Percentiles rank a stretch among this genome's conserved stretches.
Conservation (phyloP, 2,113 vertebrate species). For the Forbesichthys papilliferus region DNA sequence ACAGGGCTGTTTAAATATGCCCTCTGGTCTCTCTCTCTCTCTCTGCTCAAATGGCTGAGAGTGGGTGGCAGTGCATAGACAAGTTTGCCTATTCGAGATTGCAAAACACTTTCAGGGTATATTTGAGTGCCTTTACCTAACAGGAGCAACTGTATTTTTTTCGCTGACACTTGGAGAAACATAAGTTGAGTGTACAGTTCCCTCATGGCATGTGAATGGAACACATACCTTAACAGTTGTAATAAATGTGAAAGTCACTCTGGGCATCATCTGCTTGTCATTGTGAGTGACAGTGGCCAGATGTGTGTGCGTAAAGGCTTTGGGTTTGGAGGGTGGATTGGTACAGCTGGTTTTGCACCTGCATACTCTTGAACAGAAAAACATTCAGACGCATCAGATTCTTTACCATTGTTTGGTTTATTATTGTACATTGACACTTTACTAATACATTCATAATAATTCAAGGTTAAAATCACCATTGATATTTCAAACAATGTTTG, state of each 20-base stretch:
- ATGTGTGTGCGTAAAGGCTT: slow-evolving; percentile 4
- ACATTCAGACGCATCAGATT: slow-evolving; percentile 29
- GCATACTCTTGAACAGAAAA: slow-evolving; percentile 11
- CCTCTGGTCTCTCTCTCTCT: slow-evolving; percentile 49
- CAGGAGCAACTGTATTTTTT: slow-evolving; percentile 25
- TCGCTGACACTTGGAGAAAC: slow-evolving; percentile 13
- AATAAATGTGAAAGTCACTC: slow-evolving; percentile 42
- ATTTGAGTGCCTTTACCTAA: slow-evolving; percentile 45
- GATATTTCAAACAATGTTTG: slow-evolving; percentile 19
- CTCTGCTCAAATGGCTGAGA: slow-evolving; percentile 51
- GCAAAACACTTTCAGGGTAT: slow-evolving; percentile 39
- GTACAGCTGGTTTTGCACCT: slow-evolving; percentile 72
- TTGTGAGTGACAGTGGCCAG: slow-evolving; percentile 66
- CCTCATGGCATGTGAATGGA: slow-evolving; percentile 33
- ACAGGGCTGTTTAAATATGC: slow-evolving; percentile 67
- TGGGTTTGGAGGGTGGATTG: slow-evolving; percentile 13
- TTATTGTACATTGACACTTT: slow-evolving; percentile 44
- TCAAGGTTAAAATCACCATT: slow-evolving; percentile 27
- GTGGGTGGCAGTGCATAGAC: slow-evolving; percentile 49
- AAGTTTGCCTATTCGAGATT: slow-evolving; percentile 43
- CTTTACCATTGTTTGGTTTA: slow-evolving; percentile 33
- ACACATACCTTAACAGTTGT: slow-evolving; percentile 52
- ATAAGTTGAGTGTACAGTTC: slow-evolving; percentile 43
- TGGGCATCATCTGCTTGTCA: slow-evolving; percentile 71
- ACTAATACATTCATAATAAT: slow-evolving; percentile 61